Percentiles rank a stretch among this genome's conserved stretches.
Conservation (phyloP, 1,140 invertebrate genomes). For the Rhizoglyphus robini region DNA sequence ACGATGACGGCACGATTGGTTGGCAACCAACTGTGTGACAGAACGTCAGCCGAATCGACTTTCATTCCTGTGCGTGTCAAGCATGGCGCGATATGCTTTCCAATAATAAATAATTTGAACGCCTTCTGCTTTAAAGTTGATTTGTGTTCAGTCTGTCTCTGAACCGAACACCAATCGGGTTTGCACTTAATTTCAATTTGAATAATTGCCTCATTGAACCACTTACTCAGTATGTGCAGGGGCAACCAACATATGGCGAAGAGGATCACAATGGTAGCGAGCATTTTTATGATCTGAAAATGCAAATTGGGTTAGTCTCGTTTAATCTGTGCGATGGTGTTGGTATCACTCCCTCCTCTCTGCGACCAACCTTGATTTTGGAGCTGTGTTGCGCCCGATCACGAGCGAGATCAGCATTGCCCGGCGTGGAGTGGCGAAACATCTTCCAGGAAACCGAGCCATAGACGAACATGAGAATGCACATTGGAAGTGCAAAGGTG, state of each 20-base stretch:
- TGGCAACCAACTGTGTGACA: too few relatives aligned
- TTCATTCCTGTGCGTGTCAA: too few relatives aligned
- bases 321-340: neutral
- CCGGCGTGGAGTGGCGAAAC: slow-evolving; percentile 39
- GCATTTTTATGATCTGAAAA: slow-evolving; percentile 43
- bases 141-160: too few relatives aligned
- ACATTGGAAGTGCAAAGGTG: slow-evolving; percentile 40
- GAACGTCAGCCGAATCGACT: too few relatives aligned
- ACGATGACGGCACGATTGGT: too few relatives aligned
- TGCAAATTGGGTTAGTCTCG: neutral
- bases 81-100: too few relatives aligned
- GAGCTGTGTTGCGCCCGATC: slow-evolving; percentile 35
- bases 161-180: too few relatives aligned
- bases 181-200: neutral
- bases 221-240: slow-evolving; percentile 30
- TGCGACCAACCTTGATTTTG: slow-evolving; percentile 38
- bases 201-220: neutral
- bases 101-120: too few relatives aligned
- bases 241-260: slow-evolving; percentile 44
- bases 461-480: slow-evolving; percentile 38
- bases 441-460: slow-evolving; percentile 33
- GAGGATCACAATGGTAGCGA: slow-evolving; percentile 40
- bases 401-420: slow-evolving; percentile 37
- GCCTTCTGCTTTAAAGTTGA: too few relatives aligned
- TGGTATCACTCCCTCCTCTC: neutral